Base-by-base conservation (phyloP, 2,888 invertebrate species). In the Pollenia griseotomentosa region DNA sequence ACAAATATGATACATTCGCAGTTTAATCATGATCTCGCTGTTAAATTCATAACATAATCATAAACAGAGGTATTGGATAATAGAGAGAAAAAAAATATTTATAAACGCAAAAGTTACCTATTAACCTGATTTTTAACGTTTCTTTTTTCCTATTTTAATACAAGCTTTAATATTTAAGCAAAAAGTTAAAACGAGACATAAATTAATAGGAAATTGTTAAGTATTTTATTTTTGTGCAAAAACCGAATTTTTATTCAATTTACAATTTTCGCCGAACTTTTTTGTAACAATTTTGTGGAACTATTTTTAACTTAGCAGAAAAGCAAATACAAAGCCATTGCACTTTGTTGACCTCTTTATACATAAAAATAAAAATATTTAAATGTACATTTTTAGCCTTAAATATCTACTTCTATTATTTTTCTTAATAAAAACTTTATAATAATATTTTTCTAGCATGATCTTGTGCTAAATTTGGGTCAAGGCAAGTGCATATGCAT, bases 401-500 rank as follows among this genome's bases (percentile, higher is more conserved):
- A 61, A 59, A 71, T 70, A 51, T 68, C 51, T 11, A 40, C 40
- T 42, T 12, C 16, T 48, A 59, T 75, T 59, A 66, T 66, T 8
- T 33, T n/a, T 74, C 23, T 51, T 40, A 44, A 44, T 63, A 33
- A 57, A 57, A 70, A 40, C 55, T 16, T 71, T 23, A 57, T 71
- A 57, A 48, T 65, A 75, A 68, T 74, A 12, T 48, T 23, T 68
- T 74, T 79, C 48, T 66, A 70, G 84, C 81, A 82, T 87, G 84
- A 87, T 82, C 87, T 84, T 87, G 84, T 63, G 83, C 46, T 74
- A 53, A 84, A 84, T 84, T 87, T 84, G 80, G 87, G 84, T 87
- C 87, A 87, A 87, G 87, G 87, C 84, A 84, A 84, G 68, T 84
- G 71, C 73, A 80, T 74, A 63, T 83, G 77, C 74, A 83, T 79